Evolutionary conservation across 2,888 invertebrate genomes (phyloP).

Genomic region (Eurois occulta): DNA sequence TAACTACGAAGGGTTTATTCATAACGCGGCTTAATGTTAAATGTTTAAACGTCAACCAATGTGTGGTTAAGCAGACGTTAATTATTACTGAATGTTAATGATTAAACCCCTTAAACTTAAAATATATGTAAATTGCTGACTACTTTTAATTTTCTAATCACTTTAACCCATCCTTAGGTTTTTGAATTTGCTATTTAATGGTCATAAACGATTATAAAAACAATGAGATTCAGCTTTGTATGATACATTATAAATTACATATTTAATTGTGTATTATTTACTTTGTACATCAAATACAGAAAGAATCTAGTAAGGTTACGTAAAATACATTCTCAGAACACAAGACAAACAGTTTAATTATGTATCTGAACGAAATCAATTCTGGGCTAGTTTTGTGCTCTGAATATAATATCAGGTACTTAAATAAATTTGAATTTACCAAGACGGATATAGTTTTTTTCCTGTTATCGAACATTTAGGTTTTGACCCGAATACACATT

Average conservation of each 20-base stretch:
- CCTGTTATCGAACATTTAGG: constrained; percentile 1
- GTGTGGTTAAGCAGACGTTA: neutral
- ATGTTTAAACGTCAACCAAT: neutral
- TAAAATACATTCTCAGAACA: neutral
- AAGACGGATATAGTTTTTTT: constrained; percentile 22
- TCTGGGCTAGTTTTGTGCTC: neutral
- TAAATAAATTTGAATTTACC: neutral
- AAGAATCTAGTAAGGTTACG: neutral
- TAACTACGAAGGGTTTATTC: neutral
- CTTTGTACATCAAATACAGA: neutral
- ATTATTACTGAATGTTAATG: neutral
- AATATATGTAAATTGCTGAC: neutral
- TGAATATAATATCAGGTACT: neutral
- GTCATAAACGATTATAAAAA: neutral
- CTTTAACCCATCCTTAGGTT: neutral
- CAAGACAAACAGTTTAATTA: neutral
- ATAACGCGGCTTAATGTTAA: neutral
- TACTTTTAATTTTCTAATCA: neutral
- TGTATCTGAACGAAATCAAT: constrained; percentile 21
- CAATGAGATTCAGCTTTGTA: neutral
- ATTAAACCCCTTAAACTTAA: neutral
- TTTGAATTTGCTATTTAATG: neutral
- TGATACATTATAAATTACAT: neutral
- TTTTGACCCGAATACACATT: constrained; percentile 36
- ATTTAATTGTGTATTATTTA: neutral